Evolutionary conservation across 2,113 vertebrate genomes (phyloP), one percentile per base, ranked within the genome.

Genomic region (Cryptotis parvus): DNA sequence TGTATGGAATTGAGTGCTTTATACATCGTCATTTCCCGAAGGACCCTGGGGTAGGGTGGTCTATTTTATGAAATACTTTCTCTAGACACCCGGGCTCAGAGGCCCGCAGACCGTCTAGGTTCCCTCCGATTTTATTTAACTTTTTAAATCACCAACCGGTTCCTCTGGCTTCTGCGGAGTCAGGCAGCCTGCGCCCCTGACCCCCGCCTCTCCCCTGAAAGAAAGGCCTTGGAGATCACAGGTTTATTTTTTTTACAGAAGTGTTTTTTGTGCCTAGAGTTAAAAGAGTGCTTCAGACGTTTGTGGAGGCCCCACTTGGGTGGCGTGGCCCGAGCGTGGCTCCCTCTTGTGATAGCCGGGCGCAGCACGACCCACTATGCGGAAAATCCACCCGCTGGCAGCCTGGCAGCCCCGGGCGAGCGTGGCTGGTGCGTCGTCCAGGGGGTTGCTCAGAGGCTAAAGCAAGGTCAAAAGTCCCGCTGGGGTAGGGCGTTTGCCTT

Each of bases 1-100:
- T 96, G 87, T 95, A 65, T 92, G 75, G 78, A 91, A 93, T 63
- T 49, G 88, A 90, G 68, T 95, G 72, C 93, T 95, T 94, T 92
- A 77, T 87, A 90, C n/a, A 39, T 58, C 31, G 27, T 31, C 66
- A 4, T n/a, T 77, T 89, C n/a, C 58, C 69, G 61, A 65, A 84
- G 81, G 84, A 41, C 20, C 31, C 82, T 31, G 75, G 84, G 72
- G 45, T 15, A 37, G 70, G 70, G 55, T 66, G 91, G 75, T 58
- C 43, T 69, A 22, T 91, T 94, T 94, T 95, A 70, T 82, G 69
- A 91, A 82, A 72, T 35, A 26, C 2, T 31, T 41, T 87, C 78
- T 91, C 41, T 16, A 0, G 27, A 72, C 35, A 4, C 0, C 52
- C 52, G 43, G 18, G 41, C 33, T 29, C 16, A 16, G 91, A 22